These are phyloP conservation scores for Sarcophaga bullata DNA, from an alignment of 1,140 invertebrate genomes.

Conservation along the genomic window DNA sequence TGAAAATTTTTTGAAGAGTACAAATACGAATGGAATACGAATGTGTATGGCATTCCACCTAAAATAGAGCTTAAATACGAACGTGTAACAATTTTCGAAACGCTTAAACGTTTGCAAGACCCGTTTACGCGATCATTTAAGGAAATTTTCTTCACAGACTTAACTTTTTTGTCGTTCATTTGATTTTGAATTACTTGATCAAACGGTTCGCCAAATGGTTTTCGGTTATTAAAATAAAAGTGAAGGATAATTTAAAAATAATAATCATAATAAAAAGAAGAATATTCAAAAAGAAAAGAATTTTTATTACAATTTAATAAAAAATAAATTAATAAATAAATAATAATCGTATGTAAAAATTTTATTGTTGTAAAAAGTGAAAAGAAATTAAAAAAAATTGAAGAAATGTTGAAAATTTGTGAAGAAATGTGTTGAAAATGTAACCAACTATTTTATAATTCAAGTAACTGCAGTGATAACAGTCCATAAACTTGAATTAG, in stretches of 20 bases:
- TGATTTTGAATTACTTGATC: background rate
- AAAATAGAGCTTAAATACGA: constrained; percentile 19
- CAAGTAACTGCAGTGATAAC: too few relatives aligned
- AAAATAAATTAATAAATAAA: too few relatives aligned
- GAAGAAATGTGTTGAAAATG: too few relatives aligned
- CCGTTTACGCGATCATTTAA: background rate
- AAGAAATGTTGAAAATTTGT: too few relatives aligned
- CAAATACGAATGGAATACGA: background rate
- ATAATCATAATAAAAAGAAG: background rate
- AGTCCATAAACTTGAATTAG: too few relatives aligned
- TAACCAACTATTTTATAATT: too few relatives aligned
- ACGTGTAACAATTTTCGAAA: background rate
- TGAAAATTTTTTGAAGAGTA: background rate
- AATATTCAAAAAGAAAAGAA: too few relatives aligned
- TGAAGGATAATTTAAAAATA: background rate
- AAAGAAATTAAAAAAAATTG: too few relatives aligned
- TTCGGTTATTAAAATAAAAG: background rate
- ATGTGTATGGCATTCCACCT: background rate
- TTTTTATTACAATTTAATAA: too few relatives aligned
- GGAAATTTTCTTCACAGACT: background rate
- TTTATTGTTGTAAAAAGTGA: too few relatives aligned
- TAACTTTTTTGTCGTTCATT: background rate
- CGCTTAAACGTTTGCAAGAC: constrained; percentile 5
- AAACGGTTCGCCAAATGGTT: background rate
- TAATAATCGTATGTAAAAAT: too few relatives aligned